Conservation (phyloP, 1,140 invertebrate genomes). For the Drosophila sp. region DNA sequence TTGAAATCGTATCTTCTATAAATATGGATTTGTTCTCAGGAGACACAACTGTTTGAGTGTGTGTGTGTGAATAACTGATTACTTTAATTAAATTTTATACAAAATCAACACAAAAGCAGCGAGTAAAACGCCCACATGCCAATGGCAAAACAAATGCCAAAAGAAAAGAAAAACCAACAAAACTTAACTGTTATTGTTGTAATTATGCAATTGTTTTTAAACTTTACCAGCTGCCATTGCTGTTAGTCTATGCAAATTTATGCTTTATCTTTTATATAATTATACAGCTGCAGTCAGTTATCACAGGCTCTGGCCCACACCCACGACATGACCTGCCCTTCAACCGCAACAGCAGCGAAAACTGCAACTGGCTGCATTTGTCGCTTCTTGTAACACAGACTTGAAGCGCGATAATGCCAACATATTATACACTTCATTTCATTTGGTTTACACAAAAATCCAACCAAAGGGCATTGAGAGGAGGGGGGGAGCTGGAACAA, state of each 20-base stretch:
- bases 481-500: not conserved
- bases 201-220: slow-evolving; percentile 19
- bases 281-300: slow-evolving; percentile 19
- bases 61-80: slow-evolving; percentile 13
- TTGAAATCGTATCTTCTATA: slow-evolving; percentile 18
- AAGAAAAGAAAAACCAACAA: slow-evolving; percentile 4
- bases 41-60: slow-evolving; percentile 3
- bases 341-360: not conserved
- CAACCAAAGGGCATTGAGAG: not conserved
- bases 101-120: slow-evolving; percentile 10
- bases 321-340: slow-evolving; percentile 19
- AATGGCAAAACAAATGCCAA: slow-evolving; percentile 23
- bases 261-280: slow-evolving; percentile 17
- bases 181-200: slow-evolving; percentile 18
- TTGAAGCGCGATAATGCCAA: slow-evolving; percentile 11
- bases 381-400: slow-evolving; percentile 6
- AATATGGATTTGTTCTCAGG: slow-evolving; percentile 19
- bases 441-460: slow-evolving; percentile 5
- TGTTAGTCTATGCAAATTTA: slow-evolving; percentile 19
- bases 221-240: slow-evolving; percentile 12
- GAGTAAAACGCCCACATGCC: slow-evolving; percentile 16
- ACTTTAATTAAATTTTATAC: slow-evolving; percentile 22
- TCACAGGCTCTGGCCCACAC: slow-evolving; percentile 8
- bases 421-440: slow-evolving; percentile 15
- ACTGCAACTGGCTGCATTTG: slow-evolving; percentile 6